These are phyloP conservation scores for Poecilia wingei DNA, from an alignment of 2,797 vertebrate genomes.

Conservation along the genomic window DNA sequence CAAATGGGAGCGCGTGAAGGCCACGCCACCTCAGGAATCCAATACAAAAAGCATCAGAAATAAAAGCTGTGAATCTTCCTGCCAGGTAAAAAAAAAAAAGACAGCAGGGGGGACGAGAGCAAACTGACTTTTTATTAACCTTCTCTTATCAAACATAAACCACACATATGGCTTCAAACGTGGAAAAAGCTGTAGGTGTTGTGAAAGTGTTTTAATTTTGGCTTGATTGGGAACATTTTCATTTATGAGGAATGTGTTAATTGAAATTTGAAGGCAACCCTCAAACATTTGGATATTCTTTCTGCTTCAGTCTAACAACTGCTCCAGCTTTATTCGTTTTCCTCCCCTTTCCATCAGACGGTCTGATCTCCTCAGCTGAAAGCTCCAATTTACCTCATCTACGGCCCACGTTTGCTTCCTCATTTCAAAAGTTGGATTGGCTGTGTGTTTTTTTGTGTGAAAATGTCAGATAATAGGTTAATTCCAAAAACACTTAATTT, in stretches of 20 bases:
- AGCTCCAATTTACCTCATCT: conserved; percentile 35
- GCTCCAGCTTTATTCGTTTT: conserved; percentile 60
- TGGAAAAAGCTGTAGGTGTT: conserved; percentile 1
- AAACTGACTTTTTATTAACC: conserved; percentile 39
- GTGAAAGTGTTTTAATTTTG: conserved; percentile 18
- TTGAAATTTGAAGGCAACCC: conserved; percentile 65
- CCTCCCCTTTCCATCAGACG: conserved; percentile 40
- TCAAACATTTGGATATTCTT: conserved; percentile 66
- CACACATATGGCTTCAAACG: conserved; percentile 8
- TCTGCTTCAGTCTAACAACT: conserved; percentile 56
- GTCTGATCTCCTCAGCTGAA: conserved; percentile 39
- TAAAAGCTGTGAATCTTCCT: conserved; percentile 51
- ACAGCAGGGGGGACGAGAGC: conserved; percentile 31
- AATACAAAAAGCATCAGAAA: conserved; percentile 59
- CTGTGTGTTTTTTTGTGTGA: no score
- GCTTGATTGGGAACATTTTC: conserved; percentile 11
- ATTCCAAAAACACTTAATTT: neutral
- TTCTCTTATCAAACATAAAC: conserved; percentile 28
- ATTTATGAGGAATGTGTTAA: conserved; percentile 58
- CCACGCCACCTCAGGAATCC: conserved; percentile 60
- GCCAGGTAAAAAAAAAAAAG: conserved; percentile 16
- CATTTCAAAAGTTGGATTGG: neutral
- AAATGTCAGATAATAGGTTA: neutral
- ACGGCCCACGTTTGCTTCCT: no score
- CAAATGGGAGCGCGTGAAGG: conserved; percentile 62